Evolutionary conservation across 2,888 invertebrate species (phyloP).

Genomic region (Eupithecia insigniata): DNA sequence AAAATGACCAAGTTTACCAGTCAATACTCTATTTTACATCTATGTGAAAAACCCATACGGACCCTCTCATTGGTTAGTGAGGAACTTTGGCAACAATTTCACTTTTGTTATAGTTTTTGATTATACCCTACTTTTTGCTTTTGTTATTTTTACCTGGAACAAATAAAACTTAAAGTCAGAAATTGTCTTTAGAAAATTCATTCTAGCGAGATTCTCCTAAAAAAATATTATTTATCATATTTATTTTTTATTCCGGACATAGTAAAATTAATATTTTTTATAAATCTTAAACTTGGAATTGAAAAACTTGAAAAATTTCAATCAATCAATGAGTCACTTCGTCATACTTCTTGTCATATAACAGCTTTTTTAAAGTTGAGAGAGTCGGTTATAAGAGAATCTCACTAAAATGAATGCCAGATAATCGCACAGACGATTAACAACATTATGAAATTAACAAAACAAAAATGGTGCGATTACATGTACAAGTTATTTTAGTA

Average conservation of each 20-base stretch:
- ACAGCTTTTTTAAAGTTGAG: not conserved
- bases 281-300: not conserved
- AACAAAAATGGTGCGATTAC: slow-evolving; percentile 42
- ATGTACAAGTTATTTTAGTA: slow-evolving; percentile 48
- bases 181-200: slow-evolving; percentile 12
- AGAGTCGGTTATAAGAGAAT: slow-evolving; percentile 14
- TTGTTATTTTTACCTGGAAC: slow-evolving; percentile 29
- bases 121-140: not conserved
- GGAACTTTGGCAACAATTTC: not conserved
- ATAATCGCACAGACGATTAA: slow-evolving; percentile 2
- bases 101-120: not conserved
- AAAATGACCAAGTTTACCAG: not conserved
- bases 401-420: slow-evolving; percentile 37
- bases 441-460: not conserved
- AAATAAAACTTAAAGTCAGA: slow-evolving; percentile 21
- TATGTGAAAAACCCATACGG: slow-evolving; percentile 15
- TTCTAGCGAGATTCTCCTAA: slow-evolving; percentile 25
- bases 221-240: not conserved
- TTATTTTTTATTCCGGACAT: not conserved
- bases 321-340: not conserved
- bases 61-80: slow-evolving; percentile 12
- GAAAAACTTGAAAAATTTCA: not conserved
- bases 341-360: not conserved
- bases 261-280: not conserved
- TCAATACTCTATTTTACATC: not conserved